Base-by-base conservation (phyloP, 2,888 invertebrate species). In the Zelleria hepariella region DNA sequence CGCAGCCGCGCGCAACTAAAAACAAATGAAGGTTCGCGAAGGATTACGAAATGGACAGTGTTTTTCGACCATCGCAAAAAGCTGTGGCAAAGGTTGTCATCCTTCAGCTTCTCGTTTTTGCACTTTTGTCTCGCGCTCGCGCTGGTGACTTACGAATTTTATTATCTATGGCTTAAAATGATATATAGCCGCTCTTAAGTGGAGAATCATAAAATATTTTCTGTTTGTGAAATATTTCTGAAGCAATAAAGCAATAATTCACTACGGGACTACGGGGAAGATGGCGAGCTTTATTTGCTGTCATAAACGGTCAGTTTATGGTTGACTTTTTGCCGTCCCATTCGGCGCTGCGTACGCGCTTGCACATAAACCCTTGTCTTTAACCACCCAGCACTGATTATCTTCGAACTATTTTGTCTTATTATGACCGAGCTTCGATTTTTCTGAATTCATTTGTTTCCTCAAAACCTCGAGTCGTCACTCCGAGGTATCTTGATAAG, bases 161-260 rank as follows among this genome's bases (percentile, higher is more conserved):
- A 87, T 87, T 86, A 84, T 86, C 86, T 87, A 88, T 86, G 83
- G 84, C 86, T 87, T 86, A 84, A 87, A 86, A 86, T 88, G 87
- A 88, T 86, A 87, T 88, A 88, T 73, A 80, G 65, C 82, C 77
- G 78, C 84, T 85, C 84, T 87, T 86, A 87, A 88, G 82, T 86
- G 82, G 84, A 78, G 86, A 84, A 87, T 87, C 87, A 86, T 88
- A 88, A 88, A 88, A 88, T 87, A 86, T 88, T 87, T 87, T 87
- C 87, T 86, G 88, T 88, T 87, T 88, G 88, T 86, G 84, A 86
- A 87, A 88, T 87, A 87, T 88, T 87, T 86, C 87, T 85, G 86
- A 86, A 78, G 88, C 87, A 87, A 88, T 88, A 88, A 87, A 88
- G 88, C 87, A 87, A 87, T 88, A 88, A 87, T 84, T 88, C 87